Conservation (phyloP, 2,113 vertebrate species). For the Dromaius novaehollandiae region DNA sequence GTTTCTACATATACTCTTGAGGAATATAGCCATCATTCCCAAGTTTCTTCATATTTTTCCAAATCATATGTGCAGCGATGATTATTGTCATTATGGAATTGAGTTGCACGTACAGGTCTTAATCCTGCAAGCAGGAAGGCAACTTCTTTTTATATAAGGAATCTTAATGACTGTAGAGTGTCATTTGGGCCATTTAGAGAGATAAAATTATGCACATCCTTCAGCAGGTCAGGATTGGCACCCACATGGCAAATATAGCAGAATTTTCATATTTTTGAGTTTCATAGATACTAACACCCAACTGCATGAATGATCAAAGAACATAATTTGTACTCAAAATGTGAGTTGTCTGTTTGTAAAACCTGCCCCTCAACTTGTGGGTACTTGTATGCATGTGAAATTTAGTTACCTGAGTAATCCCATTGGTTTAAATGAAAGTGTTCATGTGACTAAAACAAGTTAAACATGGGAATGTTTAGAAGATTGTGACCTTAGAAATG, state of each 20-base stretch:
- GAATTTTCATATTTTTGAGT: not conserved
- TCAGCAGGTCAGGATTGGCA: not conserved
- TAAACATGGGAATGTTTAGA: conserved; percentile 20
- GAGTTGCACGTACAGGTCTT: not conserved
- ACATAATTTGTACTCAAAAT: conserved; percentile 49
- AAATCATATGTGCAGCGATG: accelerated
- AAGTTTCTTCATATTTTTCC: not conserved
- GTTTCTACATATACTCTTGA: not conserved
- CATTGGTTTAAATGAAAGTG: conserved; percentile 46
- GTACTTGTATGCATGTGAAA: conserved; percentile 3
- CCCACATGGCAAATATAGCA: not conserved
- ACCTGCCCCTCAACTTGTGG: not conserved
- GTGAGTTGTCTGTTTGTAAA: conserved; percentile 34
- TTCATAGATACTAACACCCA: not conserved
- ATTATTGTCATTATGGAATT: not conserved
- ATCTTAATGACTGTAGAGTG: not conserved
- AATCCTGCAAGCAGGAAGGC: not conserved
- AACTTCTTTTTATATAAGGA: not conserved
- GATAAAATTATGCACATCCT: not conserved
- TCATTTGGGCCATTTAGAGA: not conserved
- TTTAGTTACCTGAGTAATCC: conserved; percentile 45
- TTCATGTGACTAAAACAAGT: conserved; percentile 44
- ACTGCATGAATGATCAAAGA: conserved; percentile 9
- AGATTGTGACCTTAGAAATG: conserved; percentile 40
- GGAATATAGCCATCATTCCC: not conserved